A percentile compares a stretch with the other conserved stretches of the same genome.
Evolutionary conservation across 2,797 vertebrate genomes (phyloP).

Genomic region (Malurus splendens): DNA sequence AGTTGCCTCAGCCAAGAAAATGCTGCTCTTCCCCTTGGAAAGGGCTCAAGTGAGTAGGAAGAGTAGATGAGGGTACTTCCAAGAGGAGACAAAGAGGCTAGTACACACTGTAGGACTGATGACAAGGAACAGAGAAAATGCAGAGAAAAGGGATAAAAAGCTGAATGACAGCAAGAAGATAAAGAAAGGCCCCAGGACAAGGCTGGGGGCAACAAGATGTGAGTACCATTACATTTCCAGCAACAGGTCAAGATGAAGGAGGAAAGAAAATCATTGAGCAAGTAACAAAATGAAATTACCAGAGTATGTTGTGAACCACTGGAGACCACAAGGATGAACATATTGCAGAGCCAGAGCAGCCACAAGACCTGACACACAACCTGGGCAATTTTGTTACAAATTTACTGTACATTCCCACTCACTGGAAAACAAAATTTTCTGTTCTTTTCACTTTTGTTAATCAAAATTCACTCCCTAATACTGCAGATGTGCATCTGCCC

Average conservation of each 20-base stretch:
- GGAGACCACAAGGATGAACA: not conserved
- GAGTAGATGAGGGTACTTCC: not conserved
- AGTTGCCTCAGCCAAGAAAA: not conserved
- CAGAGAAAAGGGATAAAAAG: not conserved
- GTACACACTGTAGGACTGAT: not conserved
- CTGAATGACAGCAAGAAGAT: not conserved
- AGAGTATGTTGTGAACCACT: not conserved
- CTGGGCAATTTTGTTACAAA: not conserved
- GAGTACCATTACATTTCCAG: not conserved
- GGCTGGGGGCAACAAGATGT: not conserved
- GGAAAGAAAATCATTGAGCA: not conserved
- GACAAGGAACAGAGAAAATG: not conserved
- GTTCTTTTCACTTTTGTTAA: not conserved
- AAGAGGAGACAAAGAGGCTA: not conserved
- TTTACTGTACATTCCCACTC: not conserved
- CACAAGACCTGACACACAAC: not conserved
- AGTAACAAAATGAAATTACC: not conserved
- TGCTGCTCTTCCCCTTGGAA: not conserved
- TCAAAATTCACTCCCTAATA: not conserved
- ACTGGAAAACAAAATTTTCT: not conserved
- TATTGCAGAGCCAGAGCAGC: not conserved
- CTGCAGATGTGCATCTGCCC: not conserved
- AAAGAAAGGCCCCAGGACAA: not conserved
- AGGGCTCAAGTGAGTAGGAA: not conserved
- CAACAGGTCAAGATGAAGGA: not conserved